Evolutionary conservation across 2,113 vertebrate species (phyloP).

Genomic region (Microcebus ravelobensis): DNA sequence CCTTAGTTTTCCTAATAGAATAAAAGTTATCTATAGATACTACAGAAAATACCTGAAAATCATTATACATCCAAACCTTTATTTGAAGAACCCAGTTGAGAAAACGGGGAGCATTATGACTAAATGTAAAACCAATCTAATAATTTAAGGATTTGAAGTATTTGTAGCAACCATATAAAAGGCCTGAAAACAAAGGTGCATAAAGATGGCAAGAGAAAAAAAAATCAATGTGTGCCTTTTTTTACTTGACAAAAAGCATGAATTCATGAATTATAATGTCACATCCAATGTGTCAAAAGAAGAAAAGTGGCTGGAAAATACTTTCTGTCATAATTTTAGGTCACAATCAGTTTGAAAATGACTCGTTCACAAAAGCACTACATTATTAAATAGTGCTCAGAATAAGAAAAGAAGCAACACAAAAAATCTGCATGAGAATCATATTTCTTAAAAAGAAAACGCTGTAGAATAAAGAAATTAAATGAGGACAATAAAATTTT

Average conservation of each 20-base stretch:
- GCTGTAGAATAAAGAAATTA: background rate
- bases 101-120: background rate
- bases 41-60: background rate
- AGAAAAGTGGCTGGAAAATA: background rate
- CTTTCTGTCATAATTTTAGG: background rate
- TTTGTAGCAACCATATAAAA: background rate
- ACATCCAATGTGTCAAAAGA: background rate
- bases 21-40: background rate
- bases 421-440: background rate
- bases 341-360: slow-evolving; percentile 7
- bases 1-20: background rate
- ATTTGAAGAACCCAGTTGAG: background rate
- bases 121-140: background rate
- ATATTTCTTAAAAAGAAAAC: background rate
- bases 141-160: background rate
- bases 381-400: background rate
- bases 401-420: background rate
- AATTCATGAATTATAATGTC: background rate
- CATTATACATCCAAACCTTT: background rate
- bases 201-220: background rate
- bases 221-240: background rate
- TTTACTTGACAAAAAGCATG: background rate
- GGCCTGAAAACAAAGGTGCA: background rate
- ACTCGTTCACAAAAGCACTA: background rate
- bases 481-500: background rate